These are phyloP conservation scores for Perognathus longimembris DNA, from an alignment of 2,113 vertebrate genomes.

Conservation along the genomic window DNA sequence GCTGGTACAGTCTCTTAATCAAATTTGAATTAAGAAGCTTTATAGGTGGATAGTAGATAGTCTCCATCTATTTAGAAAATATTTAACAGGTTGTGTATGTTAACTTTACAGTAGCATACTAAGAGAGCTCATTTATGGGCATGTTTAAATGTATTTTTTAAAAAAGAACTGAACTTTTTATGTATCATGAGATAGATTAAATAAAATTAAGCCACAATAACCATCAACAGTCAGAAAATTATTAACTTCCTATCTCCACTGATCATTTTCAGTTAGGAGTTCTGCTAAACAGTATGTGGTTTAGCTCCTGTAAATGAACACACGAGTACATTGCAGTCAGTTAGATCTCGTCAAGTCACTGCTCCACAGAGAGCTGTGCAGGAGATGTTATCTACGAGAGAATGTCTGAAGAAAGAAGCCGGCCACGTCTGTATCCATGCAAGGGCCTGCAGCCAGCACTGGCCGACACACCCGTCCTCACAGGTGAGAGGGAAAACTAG, in stretches of 20 bases:
- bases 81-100: slow-evolving; percentile 53
- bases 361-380: background rate
- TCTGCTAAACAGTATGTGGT: slow-evolving; percentile 5
- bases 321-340: slow-evolving; percentile 44
- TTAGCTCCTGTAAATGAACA: slow-evolving; percentile 50
- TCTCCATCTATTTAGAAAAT: slow-evolving; percentile 33
- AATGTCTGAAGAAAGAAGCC: slow-evolving; percentile 40
- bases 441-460: background rate
- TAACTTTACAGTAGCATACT: background rate
- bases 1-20: background rate
- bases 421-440: background rate
- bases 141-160: slow-evolving; percentile 36
- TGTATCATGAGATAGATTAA: slow-evolving; percentile 55
- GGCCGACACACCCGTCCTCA: background rate
- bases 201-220: slow-evolving; percentile 50
- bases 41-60: background rate
- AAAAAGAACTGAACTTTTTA: slow-evolving; percentile 50
- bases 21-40: background rate
- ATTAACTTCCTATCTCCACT: slow-evolving; percentile 1
- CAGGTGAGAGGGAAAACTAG: background rate
- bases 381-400: background rate
- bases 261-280: slow-evolving; percentile 44
- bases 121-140: slow-evolving; percentile 42
- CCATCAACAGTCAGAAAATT: slow-evolving; percentile 37
- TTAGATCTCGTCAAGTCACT: background rate